Base-by-base conservation (phyloP, 2,113 vertebrate species). In the Lipophrys pholis region DNA sequence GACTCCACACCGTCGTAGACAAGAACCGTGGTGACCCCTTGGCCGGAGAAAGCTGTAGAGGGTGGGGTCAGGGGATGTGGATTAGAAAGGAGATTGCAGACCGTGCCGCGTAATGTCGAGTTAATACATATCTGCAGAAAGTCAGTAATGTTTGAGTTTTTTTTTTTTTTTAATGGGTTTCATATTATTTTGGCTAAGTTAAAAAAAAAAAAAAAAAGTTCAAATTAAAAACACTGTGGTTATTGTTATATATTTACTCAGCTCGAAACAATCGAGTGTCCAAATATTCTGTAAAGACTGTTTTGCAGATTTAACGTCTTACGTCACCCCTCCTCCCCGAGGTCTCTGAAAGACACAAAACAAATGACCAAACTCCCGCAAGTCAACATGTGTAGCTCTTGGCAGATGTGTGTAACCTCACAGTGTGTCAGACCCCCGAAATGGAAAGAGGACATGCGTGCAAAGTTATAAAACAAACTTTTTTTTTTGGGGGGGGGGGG, bases 1-100 rank as follows among this genome's bases (percentile, higher is more conserved):
- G 67, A 78, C 82, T 84, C 67, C 55, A 61, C 69, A 8, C 65
- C 53, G 65, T 76, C 71, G 73, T 68, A 49, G 76, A 65, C 16
- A n/a, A 87, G 85, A 54, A 69, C 62, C 81, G 46, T 56, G 78
- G 74, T 82, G 88, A 88, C 85, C 85, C 63, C 52, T 85, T 82
- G 84, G 84, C 84, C 60, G 62, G 78, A 82, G 86, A 86, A 68
- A 80, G 83, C 78, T 16, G 79, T 63, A 73, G 72, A 76, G 89
- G 87, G 86, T 87, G 82, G 81, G 83, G 90, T 88, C 78, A 82
- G 78, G 83, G 73, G 87, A 86, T 75, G 63, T 71, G 81, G 88
- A 89, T 90, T 88, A 90, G 68, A 62, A 42, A 61, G 73, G 76
- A 84, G 85, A 78, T 81, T 75, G 84, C 68, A 69, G 71, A 70